Evolutionary conservation across 2,797 vertebrate genomes (phyloP).

Genomic region (Mormyrops boulengeri): DNA sequence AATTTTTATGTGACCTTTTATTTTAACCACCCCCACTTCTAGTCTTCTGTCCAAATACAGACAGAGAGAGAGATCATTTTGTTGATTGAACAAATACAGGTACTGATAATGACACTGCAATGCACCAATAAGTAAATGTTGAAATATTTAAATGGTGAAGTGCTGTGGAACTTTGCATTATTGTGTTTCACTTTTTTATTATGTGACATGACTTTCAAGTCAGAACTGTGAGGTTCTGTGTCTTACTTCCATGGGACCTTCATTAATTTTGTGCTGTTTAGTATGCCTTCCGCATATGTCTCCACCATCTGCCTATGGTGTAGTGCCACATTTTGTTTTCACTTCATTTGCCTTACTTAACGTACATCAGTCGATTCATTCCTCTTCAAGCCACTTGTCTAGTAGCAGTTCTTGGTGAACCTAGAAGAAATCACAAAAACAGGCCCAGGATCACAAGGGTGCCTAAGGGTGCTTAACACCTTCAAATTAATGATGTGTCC

Average conservation of each 20-base stretch:
- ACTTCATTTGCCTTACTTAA: background rate
- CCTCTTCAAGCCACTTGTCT: background rate
- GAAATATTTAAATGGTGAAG: background rate
- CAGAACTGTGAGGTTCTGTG: background rate
- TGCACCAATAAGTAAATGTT: background rate
- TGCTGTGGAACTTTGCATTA: background rate
- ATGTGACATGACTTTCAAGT: background rate
- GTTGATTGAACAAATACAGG: background rate
- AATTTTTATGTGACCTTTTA: background rate
- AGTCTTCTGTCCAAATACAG: background rate
- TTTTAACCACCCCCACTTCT: background rate
- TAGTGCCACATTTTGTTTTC: background rate
- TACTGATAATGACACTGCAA: background rate
- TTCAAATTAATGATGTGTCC: background rate
- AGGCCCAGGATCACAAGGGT: background rate
- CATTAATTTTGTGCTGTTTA: background rate
- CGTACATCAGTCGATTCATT: background rate
- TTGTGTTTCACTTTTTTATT: background rate
- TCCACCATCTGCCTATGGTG: background rate
- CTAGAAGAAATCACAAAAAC: background rate
- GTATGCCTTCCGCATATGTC: background rate
- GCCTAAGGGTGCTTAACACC: background rate
- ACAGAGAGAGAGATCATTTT: background rate
- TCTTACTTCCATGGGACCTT: background rate
- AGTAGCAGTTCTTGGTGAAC: background rate